Conservation (phyloP, 2,797 vertebrate species). For the Gymnoscopelus braueri region DNA sequence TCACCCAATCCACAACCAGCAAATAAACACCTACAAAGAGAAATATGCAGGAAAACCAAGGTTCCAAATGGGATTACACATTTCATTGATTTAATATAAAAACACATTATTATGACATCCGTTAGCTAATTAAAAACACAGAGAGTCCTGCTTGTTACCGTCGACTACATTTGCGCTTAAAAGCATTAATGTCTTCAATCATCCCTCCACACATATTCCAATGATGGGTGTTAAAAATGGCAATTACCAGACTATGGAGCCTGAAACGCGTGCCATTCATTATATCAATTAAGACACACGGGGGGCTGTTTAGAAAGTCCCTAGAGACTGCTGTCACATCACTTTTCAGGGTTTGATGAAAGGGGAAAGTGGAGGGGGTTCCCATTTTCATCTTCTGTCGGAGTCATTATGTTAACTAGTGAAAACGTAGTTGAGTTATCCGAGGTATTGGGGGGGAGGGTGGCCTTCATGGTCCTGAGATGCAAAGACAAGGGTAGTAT, state of each 20-base stretch:
- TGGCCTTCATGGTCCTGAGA: slow-evolving; percentile 32
- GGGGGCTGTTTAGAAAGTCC: slow-evolving; percentile 78
- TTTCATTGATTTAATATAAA: slow-evolving; percentile 73
- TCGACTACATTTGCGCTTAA: slow-evolving; percentile 73
- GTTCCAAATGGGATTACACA: slow-evolving; percentile 70
- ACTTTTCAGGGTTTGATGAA: slow-evolving; percentile 70
- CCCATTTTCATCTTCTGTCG: slow-evolving; percentile 53
- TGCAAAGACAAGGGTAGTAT: slow-evolving; percentile 18
- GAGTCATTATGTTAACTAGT: slow-evolving; percentile 44
- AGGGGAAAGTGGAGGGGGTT: slow-evolving; percentile 48
- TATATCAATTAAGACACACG: slow-evolving; percentile 85
- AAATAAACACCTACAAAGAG: slow-evolving; percentile 34
- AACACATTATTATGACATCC: slow-evolving; percentile 65
- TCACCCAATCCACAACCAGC: not conserved
- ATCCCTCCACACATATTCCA: slow-evolving; percentile 78
- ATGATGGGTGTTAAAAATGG: slow-evolving; percentile 83
- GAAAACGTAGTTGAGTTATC: slow-evolving; percentile 33
- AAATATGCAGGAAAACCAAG: slow-evolving; percentile 44
- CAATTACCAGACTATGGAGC: slow-evolving; percentile 82
- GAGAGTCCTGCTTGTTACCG: slow-evolving; percentile 62
- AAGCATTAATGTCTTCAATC: slow-evolving; percentile 78
- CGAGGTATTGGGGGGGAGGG: slow-evolving; percentile 22
- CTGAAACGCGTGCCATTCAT: slow-evolving; percentile 80
- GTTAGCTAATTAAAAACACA: slow-evolving; percentile 77
- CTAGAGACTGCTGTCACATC: slow-evolving; percentile 73